Conservation (phyloP, 2,797 vertebrate genomes). For the Intellagama lesueurii region DNA sequence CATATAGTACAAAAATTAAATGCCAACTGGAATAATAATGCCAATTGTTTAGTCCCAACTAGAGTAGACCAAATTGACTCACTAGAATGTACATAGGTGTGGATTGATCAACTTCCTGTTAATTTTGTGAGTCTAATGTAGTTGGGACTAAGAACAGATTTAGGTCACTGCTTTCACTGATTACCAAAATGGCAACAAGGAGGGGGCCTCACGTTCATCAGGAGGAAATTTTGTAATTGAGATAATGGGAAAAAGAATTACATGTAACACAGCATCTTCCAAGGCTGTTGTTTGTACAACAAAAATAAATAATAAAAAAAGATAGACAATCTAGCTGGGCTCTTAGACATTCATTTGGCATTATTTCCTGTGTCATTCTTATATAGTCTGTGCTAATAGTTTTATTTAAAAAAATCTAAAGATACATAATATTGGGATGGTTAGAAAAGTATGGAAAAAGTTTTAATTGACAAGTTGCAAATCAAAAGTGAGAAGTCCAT, state of each 20-base stretch:
- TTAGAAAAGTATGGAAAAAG: neutral
- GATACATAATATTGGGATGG: neutral
- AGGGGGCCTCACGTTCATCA: neutral
- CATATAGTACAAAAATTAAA: neutral
- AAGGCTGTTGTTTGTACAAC: neutral
- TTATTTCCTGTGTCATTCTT: neutral
- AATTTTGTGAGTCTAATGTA: too few relatives aligned
- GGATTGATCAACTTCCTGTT: too few relatives aligned
- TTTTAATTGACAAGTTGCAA: slow-evolving; percentile 5
- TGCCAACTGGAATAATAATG: neutral
- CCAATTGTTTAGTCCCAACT: too few relatives aligned
- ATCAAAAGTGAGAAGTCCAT: neutral
- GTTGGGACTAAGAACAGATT: too few relatives aligned
- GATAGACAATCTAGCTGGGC: neutral
- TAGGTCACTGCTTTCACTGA: neutral
- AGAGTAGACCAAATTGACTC: too few relatives aligned
- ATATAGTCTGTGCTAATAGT: neutral
- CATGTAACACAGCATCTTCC: neutral
- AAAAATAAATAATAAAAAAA: too few relatives aligned
- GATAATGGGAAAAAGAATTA: neutral
- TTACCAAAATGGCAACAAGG: neutral
- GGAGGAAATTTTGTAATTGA: neutral
- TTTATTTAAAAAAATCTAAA: neutral
- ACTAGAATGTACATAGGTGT: too few relatives aligned
- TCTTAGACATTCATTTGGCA: fast-evolving